Percentiles rank a stretch among this genome's conserved stretches.
These are phyloP conservation scores for Achlya flavicornis DNA, from an alignment of 2,888 invertebrate species.

Conservation along the genomic window DNA sequence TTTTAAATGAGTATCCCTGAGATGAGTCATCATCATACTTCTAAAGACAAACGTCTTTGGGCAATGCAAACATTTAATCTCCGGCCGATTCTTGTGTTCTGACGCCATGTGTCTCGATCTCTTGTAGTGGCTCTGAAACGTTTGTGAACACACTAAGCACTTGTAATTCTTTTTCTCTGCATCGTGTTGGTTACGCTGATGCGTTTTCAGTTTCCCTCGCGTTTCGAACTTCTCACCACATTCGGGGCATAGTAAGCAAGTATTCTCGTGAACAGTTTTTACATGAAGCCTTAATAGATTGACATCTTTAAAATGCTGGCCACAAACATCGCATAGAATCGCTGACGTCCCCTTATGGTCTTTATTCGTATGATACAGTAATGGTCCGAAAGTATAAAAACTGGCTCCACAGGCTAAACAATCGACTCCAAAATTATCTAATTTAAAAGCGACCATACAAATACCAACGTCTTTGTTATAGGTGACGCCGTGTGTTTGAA, in stretches of 20 bases:
- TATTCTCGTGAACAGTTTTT: slow-evolving; percentile 69
- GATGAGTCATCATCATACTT: slow-evolving; percentile 77
- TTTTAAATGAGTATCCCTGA: slow-evolving; percentile 71
- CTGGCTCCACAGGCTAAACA: slow-evolving; percentile 67
- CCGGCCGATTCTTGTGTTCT: slow-evolving; percentile 68
- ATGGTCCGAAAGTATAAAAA: slow-evolving; percentile 72
- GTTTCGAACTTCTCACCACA: slow-evolving; percentile 78
- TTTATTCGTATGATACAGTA: slow-evolving; percentile 73
- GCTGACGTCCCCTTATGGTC: slow-evolving; percentile 74
- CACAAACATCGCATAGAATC: slow-evolving; percentile 73
- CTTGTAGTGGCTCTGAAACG: slow-evolving; percentile 71
- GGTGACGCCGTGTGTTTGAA: slow-evolving; percentile 54
- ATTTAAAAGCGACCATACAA: slow-evolving; percentile 72
- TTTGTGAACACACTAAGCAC: slow-evolving; percentile 73
- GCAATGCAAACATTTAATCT: slow-evolving; percentile 74
- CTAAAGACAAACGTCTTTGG: slow-evolving; percentile 75
- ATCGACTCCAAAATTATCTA: slow-evolving; percentile 64
- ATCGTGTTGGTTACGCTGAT: slow-evolving; percentile 72
- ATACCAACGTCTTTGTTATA: slow-evolving; percentile 73
- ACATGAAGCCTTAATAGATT: slow-evolving; percentile 62
- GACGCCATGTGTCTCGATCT: slow-evolving; percentile 71
- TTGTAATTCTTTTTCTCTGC: slow-evolving; percentile 74
- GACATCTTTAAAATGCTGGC: slow-evolving; percentile 72
- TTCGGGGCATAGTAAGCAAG: slow-evolving; percentile 64
- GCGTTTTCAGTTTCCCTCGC: slow-evolving; percentile 75